Percentiles rank a stretch among this genome's conserved stretches.
Evolutionary conservation across 2,888 invertebrate species (phyloP).

Genomic region (Ditylenchus weischeri): DNA sequence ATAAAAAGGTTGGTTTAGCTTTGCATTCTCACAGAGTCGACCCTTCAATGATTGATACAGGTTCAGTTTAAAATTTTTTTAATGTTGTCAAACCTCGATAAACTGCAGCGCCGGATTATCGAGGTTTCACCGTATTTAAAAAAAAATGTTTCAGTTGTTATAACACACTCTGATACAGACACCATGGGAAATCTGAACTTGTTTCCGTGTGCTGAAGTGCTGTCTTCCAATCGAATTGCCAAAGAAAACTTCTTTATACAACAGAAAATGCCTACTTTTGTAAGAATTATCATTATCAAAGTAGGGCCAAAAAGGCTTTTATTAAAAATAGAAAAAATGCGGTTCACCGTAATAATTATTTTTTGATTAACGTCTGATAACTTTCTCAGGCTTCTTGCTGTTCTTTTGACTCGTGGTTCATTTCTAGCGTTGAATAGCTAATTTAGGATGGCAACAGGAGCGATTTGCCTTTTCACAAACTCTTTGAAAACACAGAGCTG

Average conservation of each 20-base stretch:
- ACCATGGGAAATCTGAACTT: slow-evolving; percentile 25
- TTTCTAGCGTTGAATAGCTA: neutral
- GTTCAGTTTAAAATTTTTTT: no score
- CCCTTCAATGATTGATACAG: slow-evolving; percentile 10
- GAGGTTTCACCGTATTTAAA: no score
- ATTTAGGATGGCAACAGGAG: slow-evolving; percentile 12
- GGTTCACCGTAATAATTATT: no score
- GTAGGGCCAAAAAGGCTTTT: no score
- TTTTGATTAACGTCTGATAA: no score
- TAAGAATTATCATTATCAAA: slow-evolving; percentile 12
- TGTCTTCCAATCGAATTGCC: slow-evolving; percentile 7
- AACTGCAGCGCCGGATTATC: no score
- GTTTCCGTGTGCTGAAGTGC: slow-evolving; percentile 21
- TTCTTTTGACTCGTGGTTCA: neutral
- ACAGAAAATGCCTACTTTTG: slow-evolving; percentile 13
- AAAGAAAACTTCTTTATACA: slow-evolving; percentile 1
- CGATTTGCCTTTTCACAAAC: slow-evolving; percentile 16
- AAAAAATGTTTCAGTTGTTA: neutral
- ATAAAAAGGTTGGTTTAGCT: neutral
- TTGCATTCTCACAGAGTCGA: slow-evolving; percentile 16
- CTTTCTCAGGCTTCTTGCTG: neutral
- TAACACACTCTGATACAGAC: slow-evolving; percentile 20
- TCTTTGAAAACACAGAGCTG: slow-evolving; percentile 21
- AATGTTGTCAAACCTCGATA: no score
- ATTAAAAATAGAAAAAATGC: no score